Conservation (phyloP, 2,888 invertebrate species). For the Dryobota labecula region DNA sequence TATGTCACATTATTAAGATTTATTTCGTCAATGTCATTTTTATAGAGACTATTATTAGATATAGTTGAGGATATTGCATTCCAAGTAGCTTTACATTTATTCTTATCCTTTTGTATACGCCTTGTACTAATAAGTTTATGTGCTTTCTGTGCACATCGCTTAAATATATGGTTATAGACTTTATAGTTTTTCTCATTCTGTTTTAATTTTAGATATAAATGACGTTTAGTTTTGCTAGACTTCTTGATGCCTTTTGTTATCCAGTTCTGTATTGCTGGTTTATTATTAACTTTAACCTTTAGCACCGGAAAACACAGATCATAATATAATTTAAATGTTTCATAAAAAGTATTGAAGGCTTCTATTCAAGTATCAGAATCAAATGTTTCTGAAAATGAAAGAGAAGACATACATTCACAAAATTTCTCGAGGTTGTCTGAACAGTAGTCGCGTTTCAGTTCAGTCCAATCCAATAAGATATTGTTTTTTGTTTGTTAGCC, state of each 20-base stretch:
- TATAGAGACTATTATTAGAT: no score
- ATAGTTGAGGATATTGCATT: no score
- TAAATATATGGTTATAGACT: neutral
- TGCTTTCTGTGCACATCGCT: neutral
- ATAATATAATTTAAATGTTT: neutral
- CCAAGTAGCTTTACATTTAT: neutral
- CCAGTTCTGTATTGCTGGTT: neutral
- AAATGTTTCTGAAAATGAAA: neutral
- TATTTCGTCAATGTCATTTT: no score
- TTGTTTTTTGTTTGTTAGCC: neutral
- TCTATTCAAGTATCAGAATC: neutral
- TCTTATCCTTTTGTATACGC: neutral
- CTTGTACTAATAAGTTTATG: neutral
- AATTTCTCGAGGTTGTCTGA: neutral
- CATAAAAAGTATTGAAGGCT: neutral
- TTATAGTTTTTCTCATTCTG: neutral
- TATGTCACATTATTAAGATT: no score
- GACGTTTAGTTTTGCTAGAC: neutral
- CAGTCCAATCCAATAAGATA: no score
- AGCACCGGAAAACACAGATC: neutral
- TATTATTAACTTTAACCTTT: neutral
- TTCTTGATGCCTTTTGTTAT: neutral
- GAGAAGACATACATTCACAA: neutral
- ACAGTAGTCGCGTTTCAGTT: constrained; percentile 5
- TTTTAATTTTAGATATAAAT: neutral